These are phyloP conservation scores for Torymus texanus DNA, from an alignment of 2,888 invertebrate species.

Conservation along the genomic window DNA sequence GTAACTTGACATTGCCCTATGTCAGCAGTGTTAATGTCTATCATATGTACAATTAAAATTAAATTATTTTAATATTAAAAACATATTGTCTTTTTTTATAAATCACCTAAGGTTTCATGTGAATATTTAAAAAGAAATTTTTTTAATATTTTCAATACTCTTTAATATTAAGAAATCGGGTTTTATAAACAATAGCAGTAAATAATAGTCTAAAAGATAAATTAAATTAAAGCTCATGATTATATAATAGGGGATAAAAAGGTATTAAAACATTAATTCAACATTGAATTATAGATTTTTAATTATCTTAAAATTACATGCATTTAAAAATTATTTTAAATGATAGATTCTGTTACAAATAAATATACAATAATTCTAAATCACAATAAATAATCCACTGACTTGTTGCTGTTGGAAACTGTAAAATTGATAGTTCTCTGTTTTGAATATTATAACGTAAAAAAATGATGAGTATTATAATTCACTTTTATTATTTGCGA, in stretches of 20 bases:
- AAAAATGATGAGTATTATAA: conserved; percentile 42
- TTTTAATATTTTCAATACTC: no score
- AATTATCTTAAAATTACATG: conserved; percentile 41
- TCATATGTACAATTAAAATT: conserved; percentile 67
- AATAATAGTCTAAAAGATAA: no score
- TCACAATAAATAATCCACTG: conserved; percentile 41
- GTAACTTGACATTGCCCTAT: conserved; percentile 55
- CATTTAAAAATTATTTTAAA: conserved; percentile 29
- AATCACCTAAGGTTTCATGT: not conserved
- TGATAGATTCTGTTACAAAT: conserved; percentile 24
- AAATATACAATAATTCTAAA: conserved; percentile 44
- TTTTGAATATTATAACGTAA: conserved; percentile 8
- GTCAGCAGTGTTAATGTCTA: conserved; percentile 69
- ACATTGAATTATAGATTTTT: conserved; percentile 41
- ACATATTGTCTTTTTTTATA: conserved; percentile 19
- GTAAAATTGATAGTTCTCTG: not conserved
- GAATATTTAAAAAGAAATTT: no score
- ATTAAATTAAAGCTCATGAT: no score
- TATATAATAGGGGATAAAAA: no score
- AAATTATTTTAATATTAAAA: conserved; percentile 71
- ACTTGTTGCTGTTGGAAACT: conserved; percentile 15
- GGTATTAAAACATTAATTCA: conserved; percentile 1
- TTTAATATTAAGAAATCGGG: no score
- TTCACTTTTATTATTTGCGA: conserved; percentile 10
- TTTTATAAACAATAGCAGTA: no score